phyloP scores from a whole-genome alignment of 2,113 vertebrate species.

The Pseudorectes ferrugineus region DNA sequence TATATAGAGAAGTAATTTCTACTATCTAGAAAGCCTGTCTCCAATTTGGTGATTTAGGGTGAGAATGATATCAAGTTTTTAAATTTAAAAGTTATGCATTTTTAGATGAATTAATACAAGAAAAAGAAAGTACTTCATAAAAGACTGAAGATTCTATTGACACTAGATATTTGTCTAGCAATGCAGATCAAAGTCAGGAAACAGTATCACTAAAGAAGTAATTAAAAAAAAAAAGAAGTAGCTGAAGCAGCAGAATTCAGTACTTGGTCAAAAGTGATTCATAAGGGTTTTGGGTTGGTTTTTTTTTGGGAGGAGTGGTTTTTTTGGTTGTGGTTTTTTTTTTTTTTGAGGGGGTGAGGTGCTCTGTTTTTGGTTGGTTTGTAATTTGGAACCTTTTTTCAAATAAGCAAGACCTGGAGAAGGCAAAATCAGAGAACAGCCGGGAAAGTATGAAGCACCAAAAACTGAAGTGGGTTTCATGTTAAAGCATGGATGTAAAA shows the following conservation, averaged over 20 bases:
- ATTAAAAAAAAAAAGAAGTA: constrained; percentile 4
- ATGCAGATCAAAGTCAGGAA: constrained; percentile 36
- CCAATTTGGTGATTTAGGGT: constrained; percentile 5
- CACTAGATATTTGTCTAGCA: not conserved
- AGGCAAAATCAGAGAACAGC: constrained; percentile 23
- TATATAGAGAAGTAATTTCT: constrained; percentile 20
- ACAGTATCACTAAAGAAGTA: constrained; percentile 20
- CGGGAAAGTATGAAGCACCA: constrained; percentile 30
- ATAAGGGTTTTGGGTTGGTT: not conserved
- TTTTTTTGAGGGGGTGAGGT: not conserved
- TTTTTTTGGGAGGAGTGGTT: too few species aligned
- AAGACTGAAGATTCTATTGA: constrained; percentile 54
- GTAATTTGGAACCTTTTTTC: not conserved
- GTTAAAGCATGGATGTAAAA: constrained; percentile 13
- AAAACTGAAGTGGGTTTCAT: constrained; percentile 41
- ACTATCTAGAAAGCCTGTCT: constrained; percentile 29
- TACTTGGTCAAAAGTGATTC: constrained; percentile 12
- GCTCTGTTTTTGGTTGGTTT: not conserved
- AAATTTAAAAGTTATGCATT: not conserved
- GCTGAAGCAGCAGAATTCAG: constrained; percentile 45
- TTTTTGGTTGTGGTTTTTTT: not conserved
- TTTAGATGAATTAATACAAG: constrained; percentile 53
- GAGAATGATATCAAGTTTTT: not conserved
- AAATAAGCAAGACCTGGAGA: constrained; percentile 27
- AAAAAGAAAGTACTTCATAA: constrained; percentile 50